Percentiles rank a stretch among this genome's conserved stretches.
phyloP scores from a whole-genome alignment of 2,888 invertebrate species.

The Apodemia mormo region DNA sequence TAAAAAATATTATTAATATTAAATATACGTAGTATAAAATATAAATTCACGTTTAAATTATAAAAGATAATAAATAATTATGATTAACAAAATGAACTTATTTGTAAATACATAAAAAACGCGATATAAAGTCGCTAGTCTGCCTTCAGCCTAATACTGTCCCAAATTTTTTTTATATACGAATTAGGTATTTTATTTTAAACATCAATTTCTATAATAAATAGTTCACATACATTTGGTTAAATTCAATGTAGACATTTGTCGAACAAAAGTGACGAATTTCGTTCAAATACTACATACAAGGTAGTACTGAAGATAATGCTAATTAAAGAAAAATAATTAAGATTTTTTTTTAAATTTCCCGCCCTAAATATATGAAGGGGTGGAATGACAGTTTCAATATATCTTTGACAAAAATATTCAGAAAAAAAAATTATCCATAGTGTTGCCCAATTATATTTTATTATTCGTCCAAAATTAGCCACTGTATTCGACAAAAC shows the following conservation, averaged over 20 bases:
- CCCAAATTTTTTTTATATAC: background rate
- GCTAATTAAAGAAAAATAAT: too few relatives aligned
- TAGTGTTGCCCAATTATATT: background rate
- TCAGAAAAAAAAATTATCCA: background rate
- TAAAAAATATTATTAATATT: too few relatives aligned
- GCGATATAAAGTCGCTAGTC: constrained; percentile 1
- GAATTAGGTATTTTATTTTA: background rate
- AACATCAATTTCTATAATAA: constrained; percentile 12
- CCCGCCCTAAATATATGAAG: too few relatives aligned
- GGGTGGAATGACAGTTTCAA: too few relatives aligned
- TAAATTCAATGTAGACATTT: constrained; percentile 16
- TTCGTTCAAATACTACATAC: background rate
- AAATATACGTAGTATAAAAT: too few relatives aligned
- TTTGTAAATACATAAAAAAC: background rate
- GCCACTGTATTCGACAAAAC: constrained; percentile 6
- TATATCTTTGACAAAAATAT: too few relatives aligned
- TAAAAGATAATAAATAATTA: too few relatives aligned
- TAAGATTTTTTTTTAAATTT: background rate
- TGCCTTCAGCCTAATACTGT: constrained; percentile 2
- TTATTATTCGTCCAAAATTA: background rate
- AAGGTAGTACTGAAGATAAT: too few relatives aligned
- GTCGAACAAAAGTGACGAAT: background rate
- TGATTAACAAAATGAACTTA: background rate
- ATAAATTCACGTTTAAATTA: too few relatives aligned
- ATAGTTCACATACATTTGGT: constrained; percentile 15